Conservation (phyloP, 2,888 invertebrate genomes). For the Yponomeuta sedellus region DNA sequence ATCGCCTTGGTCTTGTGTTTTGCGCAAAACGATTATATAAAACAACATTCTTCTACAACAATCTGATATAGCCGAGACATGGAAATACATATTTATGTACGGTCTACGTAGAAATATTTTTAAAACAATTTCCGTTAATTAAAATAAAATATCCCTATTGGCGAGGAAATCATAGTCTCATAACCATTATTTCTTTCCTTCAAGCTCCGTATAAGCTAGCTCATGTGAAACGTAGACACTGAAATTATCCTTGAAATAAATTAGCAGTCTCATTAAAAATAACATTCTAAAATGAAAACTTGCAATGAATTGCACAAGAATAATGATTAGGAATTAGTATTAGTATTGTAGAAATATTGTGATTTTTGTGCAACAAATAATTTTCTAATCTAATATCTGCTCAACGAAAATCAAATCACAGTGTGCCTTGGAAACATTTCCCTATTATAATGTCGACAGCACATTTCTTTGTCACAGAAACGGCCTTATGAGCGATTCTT, state of each 20-base stretch:
- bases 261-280: background rate
- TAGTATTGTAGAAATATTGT: no score
- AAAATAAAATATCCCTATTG: background rate
- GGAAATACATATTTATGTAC: no score
- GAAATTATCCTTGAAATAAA: background rate
- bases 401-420: no score
- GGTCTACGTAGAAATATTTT: no score
- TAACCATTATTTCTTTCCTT: background rate
- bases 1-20: background rate
- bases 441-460: background rate
- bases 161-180: background rate
- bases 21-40: background rate
- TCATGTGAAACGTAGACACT: background rate
- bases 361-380: no score
- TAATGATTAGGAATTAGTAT: no score
- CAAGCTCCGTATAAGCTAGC: background rate
- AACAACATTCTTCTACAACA: background rate
- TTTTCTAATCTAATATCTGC: no score
- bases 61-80: background rate
- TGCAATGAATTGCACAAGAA: background rate
- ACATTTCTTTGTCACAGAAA: background rate
- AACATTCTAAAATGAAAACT: background rate
- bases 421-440: background rate
- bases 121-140: background rate
- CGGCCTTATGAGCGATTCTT: background rate